A percentile compares a stretch with the other conserved stretches of the same genome.
Conservation (phyloP, 1,140 invertebrate genomes). For the Pseudomyrmex concolor region DNA sequence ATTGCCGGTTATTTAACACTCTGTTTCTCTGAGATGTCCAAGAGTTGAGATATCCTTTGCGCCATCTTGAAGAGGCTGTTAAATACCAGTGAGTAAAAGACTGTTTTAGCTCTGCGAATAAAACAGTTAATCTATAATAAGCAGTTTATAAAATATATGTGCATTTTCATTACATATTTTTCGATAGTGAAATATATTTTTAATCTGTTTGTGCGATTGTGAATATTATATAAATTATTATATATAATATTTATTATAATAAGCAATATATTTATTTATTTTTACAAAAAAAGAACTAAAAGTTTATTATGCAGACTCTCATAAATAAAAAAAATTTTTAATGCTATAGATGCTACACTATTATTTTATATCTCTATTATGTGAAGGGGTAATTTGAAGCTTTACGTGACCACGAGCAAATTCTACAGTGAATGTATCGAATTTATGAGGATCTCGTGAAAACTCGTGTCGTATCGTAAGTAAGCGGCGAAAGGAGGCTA, state of each 20-base stretch:
- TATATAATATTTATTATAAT: not conserved
- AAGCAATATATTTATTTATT: too few relatives aligned
- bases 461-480: slow-evolving; percentile 22
- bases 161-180: not conserved
- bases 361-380: not conserved
- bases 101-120: slow-evolving; percentile 31
- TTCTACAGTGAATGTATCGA: not conserved
- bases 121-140: slow-evolving; percentile 32
- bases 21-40: not conserved
- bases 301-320: too few relatives aligned
- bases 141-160: not conserved
- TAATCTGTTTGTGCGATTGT: not conserved
- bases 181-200: not conserved
- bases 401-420: not conserved
- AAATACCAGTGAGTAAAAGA: not conserved
- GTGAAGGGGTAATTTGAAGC: not conserved
- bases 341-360: too few relatives aligned
- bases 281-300: too few relatives aligned
- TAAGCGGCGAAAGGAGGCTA: slow-evolving; percentile 41
- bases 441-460: not conserved
- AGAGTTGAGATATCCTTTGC: not conserved
- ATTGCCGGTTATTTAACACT: not conserved
- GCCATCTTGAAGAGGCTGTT: slow-evolving; percentile 30
- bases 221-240: not conserved
- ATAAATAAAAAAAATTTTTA: too few relatives aligned